These are phyloP conservation scores for Bacillus rossius DNA, from an alignment of 1,140 invertebrate species.

Conservation along the genomic window DNA sequence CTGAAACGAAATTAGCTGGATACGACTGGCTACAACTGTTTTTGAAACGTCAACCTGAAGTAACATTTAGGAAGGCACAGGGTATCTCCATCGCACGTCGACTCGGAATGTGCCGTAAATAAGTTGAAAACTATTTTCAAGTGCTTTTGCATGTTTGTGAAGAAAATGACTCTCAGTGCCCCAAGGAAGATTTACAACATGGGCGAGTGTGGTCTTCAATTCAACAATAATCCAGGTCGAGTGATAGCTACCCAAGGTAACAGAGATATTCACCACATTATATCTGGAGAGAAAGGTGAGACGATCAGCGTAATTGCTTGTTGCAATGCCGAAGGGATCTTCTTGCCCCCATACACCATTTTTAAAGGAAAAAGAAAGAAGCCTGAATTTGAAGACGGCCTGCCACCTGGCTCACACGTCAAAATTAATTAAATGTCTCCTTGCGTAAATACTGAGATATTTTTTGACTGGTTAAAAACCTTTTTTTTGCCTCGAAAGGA, in stretches of 20 bases:
- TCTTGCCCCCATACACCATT: slow-evolving; percentile 15
- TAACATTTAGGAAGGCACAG: too few relatives aligned
- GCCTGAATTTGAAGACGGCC: background rate
- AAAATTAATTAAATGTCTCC: slow-evolving; percentile 28
- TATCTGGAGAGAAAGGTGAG: too few relatives aligned
- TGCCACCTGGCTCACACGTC: slow-evolving; percentile 1
- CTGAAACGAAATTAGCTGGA: too few relatives aligned
- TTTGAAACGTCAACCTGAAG: too few relatives aligned
- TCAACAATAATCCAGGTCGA: slow-evolving; percentile 29
- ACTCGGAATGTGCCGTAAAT: slow-evolving; percentile 27
- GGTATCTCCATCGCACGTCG: too few relatives aligned
- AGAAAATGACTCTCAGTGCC: slow-evolving; percentile 33
- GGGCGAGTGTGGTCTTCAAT: slow-evolving; percentile 40
- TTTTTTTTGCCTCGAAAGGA: slow-evolving; percentile 37
- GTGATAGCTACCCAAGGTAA: too few relatives aligned
- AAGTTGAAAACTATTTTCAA: slow-evolving; percentile 35
- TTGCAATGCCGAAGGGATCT: slow-evolving; percentile 27
- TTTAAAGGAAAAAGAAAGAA: slow-evolving; percentile 15
- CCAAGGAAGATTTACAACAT: slow-evolving; percentile 39
- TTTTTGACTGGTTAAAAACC: slow-evolving; percentile 36
- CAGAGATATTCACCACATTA: too few relatives aligned
- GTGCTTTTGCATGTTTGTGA: slow-evolving; percentile 25
- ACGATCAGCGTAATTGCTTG: slow-evolving; percentile 28
- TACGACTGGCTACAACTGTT: too few relatives aligned
- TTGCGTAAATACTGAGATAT: slow-evolving; percentile 36